Evolutionary conservation across 2,888 invertebrate genomes (phyloP), one percentile per base, ranked within the genome.

Genomic region (Eudemis profundana): DNA sequence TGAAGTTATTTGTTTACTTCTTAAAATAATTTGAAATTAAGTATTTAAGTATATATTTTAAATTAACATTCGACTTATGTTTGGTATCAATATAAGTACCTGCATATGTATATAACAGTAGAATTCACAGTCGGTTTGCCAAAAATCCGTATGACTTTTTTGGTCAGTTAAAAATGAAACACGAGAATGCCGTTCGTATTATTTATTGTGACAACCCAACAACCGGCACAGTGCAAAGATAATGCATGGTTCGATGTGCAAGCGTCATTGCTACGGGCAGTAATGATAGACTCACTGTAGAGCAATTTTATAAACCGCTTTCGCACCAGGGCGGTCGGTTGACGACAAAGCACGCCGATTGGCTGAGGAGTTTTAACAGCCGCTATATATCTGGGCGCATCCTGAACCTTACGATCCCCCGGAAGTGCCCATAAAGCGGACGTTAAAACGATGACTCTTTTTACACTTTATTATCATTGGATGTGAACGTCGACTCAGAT

Each of bases 391-490:
- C 83, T 82, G 80, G 68, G 78, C 82, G 80, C 84, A 85, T 86
- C 83, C 84, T 81, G 85, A 84, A 83, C 86, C 87, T 84, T 85
- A 85, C 84, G 84, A 79, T 84, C 82, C 82, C 78, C 78, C 82
- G 85, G 85, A 90, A 90, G 88, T 85, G 83, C 82, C 88, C 86
- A 89, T 92, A 92, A 91, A 92, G 87, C 81, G 85, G 81, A 85
- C 91, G 89, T 90, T 91, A 91, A 90, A 92, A 84, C 85, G 89
- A 84, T 85, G 87, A 90, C 85, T 90, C 90, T 92, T 92, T 90
- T 91, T 91, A 92, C 89, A 87, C 86, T 92, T 92, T 92, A 91
- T 92, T 92, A 90, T 92, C 88, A 92, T 92, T 92, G 91, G 89
- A 89, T 90, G 90, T 87, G 90, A 90, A 83, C 87, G 85, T 76